Evolutionary conservation across 2,113 vertebrate genomes (phyloP).

Genomic region (Thamnophis sirtalis): DNA sequence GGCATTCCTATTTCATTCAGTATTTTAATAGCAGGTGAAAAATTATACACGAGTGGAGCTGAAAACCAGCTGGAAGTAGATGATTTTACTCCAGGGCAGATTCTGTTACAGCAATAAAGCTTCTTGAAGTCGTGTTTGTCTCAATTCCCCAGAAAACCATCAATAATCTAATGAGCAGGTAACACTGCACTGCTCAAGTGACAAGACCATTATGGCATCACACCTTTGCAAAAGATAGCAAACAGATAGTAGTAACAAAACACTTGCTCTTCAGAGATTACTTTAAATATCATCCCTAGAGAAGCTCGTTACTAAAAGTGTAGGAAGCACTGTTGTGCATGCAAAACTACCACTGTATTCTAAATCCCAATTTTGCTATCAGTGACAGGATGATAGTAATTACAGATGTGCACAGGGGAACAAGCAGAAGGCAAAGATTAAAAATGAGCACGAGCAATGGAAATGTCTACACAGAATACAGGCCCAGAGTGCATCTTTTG

Average conservation of each 20-base stretch:
- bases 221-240: constrained; percentile 44
- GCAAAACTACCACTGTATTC: background rate
- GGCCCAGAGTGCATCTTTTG: constrained; percentile 4
- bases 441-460: background rate
- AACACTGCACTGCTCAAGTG: constrained; percentile 47
- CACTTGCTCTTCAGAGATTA: constrained; percentile 39
- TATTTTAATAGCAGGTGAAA: constrained; percentile 58
- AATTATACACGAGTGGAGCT: constrained; percentile 49
- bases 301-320: background rate
- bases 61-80: constrained; percentile 41
- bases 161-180: constrained; percentile 61
- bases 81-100: constrained; percentile 52
- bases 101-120: constrained; percentile 51
- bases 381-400: background rate
- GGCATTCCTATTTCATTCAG: constrained; percentile 41
- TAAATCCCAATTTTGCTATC: background rate
- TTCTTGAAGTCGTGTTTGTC: constrained; percentile 52
- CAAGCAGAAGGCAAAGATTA: background rate
- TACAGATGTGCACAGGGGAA: background rate
- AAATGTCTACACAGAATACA: background rate
- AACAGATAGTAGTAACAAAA: constrained; percentile 46
- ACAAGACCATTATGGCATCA: constrained; percentile 51
- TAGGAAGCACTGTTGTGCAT: background rate
- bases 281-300: background rate
- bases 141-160: constrained; percentile 62